A percentile compares a stretch with the other conserved stretches of the same genome.
These are phyloP conservation scores for Parazoanthus atlanticus DNA, from an alignment of 92 coral and sea anemone species.

Conservation along the genomic window DNA sequence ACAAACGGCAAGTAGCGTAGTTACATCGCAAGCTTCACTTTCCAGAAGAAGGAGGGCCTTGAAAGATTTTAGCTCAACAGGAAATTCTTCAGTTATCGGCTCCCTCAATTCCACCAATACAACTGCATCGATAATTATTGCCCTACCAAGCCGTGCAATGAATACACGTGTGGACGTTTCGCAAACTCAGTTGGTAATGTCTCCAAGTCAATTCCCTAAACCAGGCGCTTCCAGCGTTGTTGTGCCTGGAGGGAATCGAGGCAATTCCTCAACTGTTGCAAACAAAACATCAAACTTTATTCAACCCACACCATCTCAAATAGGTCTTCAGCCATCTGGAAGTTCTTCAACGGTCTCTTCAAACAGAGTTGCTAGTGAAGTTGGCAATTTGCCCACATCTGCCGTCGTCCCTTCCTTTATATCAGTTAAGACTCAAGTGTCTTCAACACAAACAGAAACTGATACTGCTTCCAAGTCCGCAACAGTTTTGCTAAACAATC, in stretches of 20 bases:
- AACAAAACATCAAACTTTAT: background rate
- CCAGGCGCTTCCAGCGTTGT: background rate
- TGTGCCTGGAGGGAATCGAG: background rate
- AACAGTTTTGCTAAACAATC: background rate
- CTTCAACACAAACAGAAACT: background rate
- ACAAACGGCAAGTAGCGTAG: background rate
- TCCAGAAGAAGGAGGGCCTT: conserved; percentile 1
- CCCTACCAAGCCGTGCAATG: background rate
- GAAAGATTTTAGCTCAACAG: background rate
- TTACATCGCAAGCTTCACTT: no score
- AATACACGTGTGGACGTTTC: background rate
- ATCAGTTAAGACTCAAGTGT: background rate
- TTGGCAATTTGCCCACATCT: background rate
- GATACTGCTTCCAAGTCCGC: background rate
- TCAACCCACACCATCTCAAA: background rate
- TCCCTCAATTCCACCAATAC: background rate
- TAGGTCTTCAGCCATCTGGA: background rate
- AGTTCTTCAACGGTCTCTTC: background rate
- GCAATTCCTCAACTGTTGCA: background rate
- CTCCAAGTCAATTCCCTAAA: background rate
- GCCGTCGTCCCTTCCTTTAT: background rate
- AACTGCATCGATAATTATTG: background rate
- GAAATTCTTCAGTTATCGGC: background rate
- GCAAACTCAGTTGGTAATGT: background rate
- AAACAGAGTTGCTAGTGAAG: background rate